Conservation (phyloP, 2,888 invertebrate species). For the Eupithecia subumbrata region DNA sequence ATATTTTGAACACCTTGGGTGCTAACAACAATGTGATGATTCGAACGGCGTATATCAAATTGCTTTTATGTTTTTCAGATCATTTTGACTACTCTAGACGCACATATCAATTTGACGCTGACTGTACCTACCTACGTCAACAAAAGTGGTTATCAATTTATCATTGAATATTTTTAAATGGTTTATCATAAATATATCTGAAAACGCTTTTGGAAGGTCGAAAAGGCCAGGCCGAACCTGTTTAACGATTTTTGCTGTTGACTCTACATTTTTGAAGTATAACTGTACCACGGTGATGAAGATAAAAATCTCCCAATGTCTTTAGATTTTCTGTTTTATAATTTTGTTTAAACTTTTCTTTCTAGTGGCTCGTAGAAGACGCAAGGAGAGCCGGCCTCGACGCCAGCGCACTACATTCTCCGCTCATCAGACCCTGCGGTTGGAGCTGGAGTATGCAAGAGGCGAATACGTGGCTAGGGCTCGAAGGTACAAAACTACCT, state of each 20-base stretch:
- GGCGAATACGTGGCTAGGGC: slow-evolving; percentile 97
- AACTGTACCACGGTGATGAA: neutral
- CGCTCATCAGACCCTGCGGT: slow-evolving; percentile 94
- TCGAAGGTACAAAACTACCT: slow-evolving; percentile 85
- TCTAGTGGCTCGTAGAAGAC: slow-evolving; percentile 91
- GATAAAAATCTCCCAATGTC: neutral
- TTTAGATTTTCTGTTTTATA: neutral
- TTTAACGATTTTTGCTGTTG: neutral
- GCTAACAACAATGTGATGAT: too few species aligned
- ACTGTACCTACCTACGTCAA: too few species aligned
- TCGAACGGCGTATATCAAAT: too few species aligned
- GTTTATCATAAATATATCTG: too few species aligned
- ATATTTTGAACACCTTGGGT: too few species aligned
- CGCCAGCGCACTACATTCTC: slow-evolving; percentile 97
- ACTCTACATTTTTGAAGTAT: neutral
- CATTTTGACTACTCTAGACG: too few species aligned
- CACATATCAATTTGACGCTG: too few species aligned
- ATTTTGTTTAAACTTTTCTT: slow-evolving; percentile 11
- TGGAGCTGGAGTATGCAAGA: slow-evolving; percentile 95
- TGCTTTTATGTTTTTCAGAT: too few species aligned
- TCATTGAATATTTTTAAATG: too few species aligned
- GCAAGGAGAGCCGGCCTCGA: slow-evolving; percentile 94
- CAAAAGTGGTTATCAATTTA: too few species aligned
- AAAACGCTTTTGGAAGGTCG: neutral
- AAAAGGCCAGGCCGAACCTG: neutral